Evolutionary conservation across 2,888 invertebrate genomes (phyloP), one percentile per base, ranked within the genome.

Genomic region (Micoletzkya japonica): DNA sequence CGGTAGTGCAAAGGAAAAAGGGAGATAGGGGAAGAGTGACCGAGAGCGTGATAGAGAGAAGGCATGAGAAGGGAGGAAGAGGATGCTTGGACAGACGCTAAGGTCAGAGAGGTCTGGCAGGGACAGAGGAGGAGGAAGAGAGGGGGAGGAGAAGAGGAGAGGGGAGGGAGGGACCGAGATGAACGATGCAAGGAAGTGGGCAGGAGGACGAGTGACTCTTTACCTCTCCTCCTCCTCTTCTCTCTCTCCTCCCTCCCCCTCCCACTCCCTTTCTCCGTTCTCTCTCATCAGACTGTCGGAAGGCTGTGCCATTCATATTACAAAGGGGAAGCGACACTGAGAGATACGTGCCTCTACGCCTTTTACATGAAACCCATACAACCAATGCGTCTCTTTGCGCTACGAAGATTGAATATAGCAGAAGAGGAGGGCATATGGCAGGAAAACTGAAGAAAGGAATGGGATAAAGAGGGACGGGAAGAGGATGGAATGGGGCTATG

Each of bases 91-190:
- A 36, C 4, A n/a, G 34, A 57, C 2, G 28, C 24, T 20, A 10
- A n/a, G n/a, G n/a, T 17, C 17, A 17, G 39, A 39, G 39, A 39
- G 39, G 39, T 39, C 39, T 10, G 39, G 39, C 10, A 17, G 17
- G 57, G 7, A 61, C 4, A 67, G 70, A 70, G 69, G 68, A 61
- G 64, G 70, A 60, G 70, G 52, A 61, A 70, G 71, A 70, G 63
- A 70, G 58, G 61, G 71, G 69, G 64, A 63, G 20, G 20, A 24
- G n/a, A 50, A 4, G 28, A 26, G 36, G 37, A 39, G 44, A 39
- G 39, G 7, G 7, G 26, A 26, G 32, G 10, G 28, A 39, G 39
- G 20, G 20, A 32, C 39, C 2, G 4, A 26, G 4, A 24, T 59
- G 39, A n/a, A 4, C 26, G 2, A 24, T 36, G 14, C 6, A 7